Percentiles rank a stretch among this genome's conserved stretches.
These are phyloP conservation scores for Pelusios castaneus DNA, from an alignment of 2,113 vertebrate genomes.

Conservation along the genomic window DNA sequence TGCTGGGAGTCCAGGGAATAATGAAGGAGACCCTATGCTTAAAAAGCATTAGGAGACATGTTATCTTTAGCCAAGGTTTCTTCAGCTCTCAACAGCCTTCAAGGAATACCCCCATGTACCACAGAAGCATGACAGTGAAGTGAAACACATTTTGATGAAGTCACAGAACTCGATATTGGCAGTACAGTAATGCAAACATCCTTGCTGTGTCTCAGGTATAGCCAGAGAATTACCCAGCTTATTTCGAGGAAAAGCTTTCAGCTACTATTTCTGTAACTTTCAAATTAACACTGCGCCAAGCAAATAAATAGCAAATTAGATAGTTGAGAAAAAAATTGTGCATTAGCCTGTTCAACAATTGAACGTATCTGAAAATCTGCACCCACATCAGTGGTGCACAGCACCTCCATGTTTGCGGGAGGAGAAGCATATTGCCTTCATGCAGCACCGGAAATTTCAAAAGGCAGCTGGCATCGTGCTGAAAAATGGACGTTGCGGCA, in stretches of 20 bases:
- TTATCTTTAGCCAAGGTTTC: not conserved
- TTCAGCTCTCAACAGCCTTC: not conserved
- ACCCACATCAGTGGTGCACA: not conserved
- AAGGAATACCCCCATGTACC: not conserved
- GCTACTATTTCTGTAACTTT: not conserved
- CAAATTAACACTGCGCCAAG: not conserved
- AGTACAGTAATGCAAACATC: slow-evolving; percentile 11
- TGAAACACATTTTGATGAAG: slow-evolving; percentile 24
- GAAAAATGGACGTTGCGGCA: not conserved
- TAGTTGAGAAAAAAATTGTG: not conserved
- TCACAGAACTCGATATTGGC: slow-evolving; percentile 13
- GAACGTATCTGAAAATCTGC: not conserved
- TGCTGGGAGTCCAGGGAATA: not conserved
- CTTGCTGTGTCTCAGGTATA: slow-evolving; percentile 24
- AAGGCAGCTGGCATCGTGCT: not conserved
- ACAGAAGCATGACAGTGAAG: not conserved
- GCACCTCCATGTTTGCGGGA: not conserved
- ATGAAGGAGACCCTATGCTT: slow-evolving; percentile 1
- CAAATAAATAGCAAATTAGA: not conserved
- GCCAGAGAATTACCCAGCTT: slow-evolving; percentile 1
- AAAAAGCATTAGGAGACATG: not conserved
- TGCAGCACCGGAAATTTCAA: not conserved
- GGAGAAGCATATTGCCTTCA: not conserved
- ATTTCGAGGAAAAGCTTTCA: not conserved
- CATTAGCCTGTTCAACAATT: not conserved